A percentile compares a stretch with the other conserved stretches of the same genome.
phyloP scores from a whole-genome alignment of 2,888 invertebrate genomes.

The Bursaphelenchus okinawaensis region DNA sequence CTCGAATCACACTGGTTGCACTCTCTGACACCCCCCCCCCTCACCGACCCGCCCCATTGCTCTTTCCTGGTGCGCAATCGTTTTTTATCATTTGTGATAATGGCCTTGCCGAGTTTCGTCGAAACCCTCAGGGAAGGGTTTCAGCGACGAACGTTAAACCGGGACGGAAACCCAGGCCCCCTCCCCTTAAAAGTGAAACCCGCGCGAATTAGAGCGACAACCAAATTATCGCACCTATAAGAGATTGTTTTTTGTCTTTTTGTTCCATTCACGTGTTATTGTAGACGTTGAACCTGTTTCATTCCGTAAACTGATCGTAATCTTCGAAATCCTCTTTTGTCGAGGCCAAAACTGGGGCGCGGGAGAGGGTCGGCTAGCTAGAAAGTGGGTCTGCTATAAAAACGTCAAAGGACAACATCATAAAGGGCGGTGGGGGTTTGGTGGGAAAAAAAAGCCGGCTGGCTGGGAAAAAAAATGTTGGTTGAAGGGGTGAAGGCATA shows the following conservation, averaged over 20 bases:
- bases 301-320: neutral
- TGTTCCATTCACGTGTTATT: neutral
- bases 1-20: neutral
- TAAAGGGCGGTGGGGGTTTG: too few species aligned
- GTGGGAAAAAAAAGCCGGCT: neutral
- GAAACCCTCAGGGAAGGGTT: too few species aligned
- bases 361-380: too few species aligned
- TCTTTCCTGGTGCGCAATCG: neutral
- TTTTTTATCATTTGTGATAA: neutral
- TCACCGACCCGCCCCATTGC: neutral
- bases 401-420: too few species aligned
- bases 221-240: neutral
- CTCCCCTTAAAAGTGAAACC: neutral
- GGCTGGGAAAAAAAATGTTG: neutral
- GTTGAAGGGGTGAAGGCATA: too few species aligned
- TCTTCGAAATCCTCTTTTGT: too few species aligned
- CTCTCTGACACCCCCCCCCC: neutral
- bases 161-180: neutral
- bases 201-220: neutral
- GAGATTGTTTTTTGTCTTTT: neutral
- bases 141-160: neutral
- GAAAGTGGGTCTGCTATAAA: too few species aligned
- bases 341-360: too few species aligned
- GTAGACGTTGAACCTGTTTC: neutral
- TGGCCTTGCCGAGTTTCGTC: neutral